Evolutionary conservation across 1,140 invertebrate genomes (phyloP), one percentile per base, ranked within the genome.

Genomic region (Wasmannia auropunctata): DNA sequence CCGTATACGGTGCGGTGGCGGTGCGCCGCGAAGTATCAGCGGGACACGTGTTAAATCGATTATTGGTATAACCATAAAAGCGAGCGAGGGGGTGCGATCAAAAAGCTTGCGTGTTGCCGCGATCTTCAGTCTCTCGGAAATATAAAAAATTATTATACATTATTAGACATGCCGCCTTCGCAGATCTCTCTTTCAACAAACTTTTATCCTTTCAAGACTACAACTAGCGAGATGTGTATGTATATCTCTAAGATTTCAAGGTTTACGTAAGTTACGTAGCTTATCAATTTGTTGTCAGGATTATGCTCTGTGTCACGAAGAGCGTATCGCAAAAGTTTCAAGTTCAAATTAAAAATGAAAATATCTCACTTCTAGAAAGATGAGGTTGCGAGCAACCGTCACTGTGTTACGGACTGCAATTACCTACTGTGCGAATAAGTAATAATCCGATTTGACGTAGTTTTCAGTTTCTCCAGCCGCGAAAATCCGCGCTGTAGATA

Each of bases 31-130:
- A 92, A 85, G 84, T 70, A 51, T 79, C 88, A 87, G 34, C 80
- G 86, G 54, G 65, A 91, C 88, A 88, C 91, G 87, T 86, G 90
- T 88, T 85, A 56, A 85, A 85, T 85, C 74, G 62, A 85, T 85
- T 85, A 85, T 67, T 43, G 28, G 43, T 58, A 40, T 46, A 46
- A 80, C 19, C 75, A 16, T 51, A 31, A 80, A 80, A 69, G 60
- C 76, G 16, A 80, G n/a, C n/a, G n/a, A n/a, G n/a, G n/a, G 46
- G 62, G 28, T 65, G 22, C 76, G 77, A 80, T 54, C 77, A 34
- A 70, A 40, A 37, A 19, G 6, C 31, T 51, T 34, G 56, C 19
- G 10, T 76, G n/a, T 16, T 22, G 28, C 58, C 16, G 11, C n/a
- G n/a, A 49, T 34, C 34, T 51, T 37, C 8, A 6, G 10, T 19